These are phyloP conservation scores for Epinephelus fuscoguttatus DNA, from an alignment of 2,113 vertebrate genomes.

Conservation along the genomic window DNA sequence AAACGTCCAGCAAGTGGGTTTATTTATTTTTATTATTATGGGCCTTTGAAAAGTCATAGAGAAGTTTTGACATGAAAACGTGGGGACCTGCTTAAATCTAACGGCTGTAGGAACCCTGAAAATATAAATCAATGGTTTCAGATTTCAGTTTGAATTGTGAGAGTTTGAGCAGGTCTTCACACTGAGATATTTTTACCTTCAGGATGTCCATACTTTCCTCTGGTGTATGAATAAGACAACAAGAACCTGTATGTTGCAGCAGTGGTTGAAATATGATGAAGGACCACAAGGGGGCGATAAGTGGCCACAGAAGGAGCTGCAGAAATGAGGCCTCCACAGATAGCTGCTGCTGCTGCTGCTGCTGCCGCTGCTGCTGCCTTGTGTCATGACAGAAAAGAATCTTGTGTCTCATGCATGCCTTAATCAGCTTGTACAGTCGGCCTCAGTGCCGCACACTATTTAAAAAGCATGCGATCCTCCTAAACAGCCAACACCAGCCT, in stretches of 20 bases:
- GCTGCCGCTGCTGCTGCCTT: conserved; percentile 9
- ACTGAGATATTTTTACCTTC: background rate
- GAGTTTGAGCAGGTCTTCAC: background rate
- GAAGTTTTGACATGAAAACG: too few species aligned
- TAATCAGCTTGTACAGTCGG: conserved; percentile 68
- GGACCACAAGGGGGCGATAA: conserved; percentile 74
- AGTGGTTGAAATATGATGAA: background rate
- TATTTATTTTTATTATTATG: too few species aligned
- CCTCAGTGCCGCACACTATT: conserved; percentile 53
- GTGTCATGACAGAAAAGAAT: conserved; percentile 51
- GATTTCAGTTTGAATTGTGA: background rate
- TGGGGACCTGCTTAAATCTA: too few species aligned
- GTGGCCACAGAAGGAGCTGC: conserved; percentile 42
- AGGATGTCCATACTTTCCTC: background rate
- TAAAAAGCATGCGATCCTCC: conserved; percentile 60
- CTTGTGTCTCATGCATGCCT: conserved; percentile 53
- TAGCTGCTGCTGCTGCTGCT: background rate
- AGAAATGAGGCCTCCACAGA: background rate
- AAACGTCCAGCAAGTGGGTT: too few species aligned
- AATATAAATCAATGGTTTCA: background rate
- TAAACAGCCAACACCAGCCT: conserved; percentile 59
- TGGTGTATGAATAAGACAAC: too few species aligned
- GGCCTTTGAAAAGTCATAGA: too few species aligned
- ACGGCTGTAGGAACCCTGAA: too few species aligned
- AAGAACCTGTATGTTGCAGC: background rate